These are phyloP conservation scores for Rhagium mordax DNA, from an alignment of 2,888 invertebrate genomes.

Conservation along the genomic window DNA sequence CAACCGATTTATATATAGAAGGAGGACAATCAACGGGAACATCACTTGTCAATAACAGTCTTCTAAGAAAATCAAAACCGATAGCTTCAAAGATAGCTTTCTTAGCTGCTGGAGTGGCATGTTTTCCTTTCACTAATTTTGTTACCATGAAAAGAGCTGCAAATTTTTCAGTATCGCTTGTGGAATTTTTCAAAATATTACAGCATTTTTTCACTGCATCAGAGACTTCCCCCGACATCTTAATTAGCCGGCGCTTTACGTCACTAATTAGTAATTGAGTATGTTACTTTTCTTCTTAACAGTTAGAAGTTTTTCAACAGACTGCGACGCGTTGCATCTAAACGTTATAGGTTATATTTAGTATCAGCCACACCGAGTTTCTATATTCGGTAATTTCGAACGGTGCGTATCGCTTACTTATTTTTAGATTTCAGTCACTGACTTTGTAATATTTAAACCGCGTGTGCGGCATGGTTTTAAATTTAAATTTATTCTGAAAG, in stretches of 20 bases:
- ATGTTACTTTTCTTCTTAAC: conserved; percentile 37
- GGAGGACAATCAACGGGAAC: conserved; percentile 92
- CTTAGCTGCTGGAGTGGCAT: conserved; percentile 81
- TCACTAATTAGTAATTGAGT: conserved; percentile 29
- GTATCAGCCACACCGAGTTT: conserved; percentile 63
- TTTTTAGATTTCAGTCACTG: conserved; percentile 68
- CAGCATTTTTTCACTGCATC: conserved; percentile 90
- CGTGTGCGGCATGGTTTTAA: conserved; percentile 23
- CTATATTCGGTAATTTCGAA: conserved; percentile 68
- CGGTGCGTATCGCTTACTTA: conserved; percentile 65
- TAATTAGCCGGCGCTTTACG: conserved; percentile 14
- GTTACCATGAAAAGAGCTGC: conserved; percentile 94
- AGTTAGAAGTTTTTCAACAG: conserved; percentile 46
- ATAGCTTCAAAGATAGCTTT: conserved; percentile 90
- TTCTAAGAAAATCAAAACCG: conserved; percentile 88
- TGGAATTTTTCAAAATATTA: conserved; percentile 83
- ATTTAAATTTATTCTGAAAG: conserved; percentile 18
- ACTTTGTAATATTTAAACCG: conserved; percentile 51
- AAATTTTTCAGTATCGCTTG: conserved; percentile 92
- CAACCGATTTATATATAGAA: conserved; percentile 92
- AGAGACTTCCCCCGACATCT: conserved; percentile 74
- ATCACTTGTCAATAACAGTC: conserved; percentile 82
- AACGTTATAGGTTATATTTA: conserved; percentile 68
- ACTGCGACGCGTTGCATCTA: conserved; percentile 57
- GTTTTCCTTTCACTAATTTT: conserved; percentile 88